Percentiles rank a stretch among this genome's conserved stretches.
Evolutionary conservation across 2,797 vertebrate genomes (phyloP).

Genomic region (Enteromius radiatus): DNA sequence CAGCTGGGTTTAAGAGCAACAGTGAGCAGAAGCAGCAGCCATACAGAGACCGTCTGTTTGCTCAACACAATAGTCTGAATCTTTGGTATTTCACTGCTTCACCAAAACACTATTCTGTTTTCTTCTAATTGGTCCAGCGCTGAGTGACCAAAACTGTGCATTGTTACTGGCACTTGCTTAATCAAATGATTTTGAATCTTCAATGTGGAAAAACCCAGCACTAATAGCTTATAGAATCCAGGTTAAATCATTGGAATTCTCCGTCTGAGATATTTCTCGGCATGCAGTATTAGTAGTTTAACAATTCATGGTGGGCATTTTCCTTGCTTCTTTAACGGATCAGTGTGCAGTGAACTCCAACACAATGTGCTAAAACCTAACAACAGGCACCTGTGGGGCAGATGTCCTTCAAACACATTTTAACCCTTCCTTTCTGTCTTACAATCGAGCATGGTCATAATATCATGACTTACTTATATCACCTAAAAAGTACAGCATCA

Average conservation of each 20-base stretch:
- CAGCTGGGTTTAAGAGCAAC: constrained; percentile 13
- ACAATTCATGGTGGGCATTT: background rate
- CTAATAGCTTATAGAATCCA: background rate
- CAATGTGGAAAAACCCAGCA: constrained; percentile 12
- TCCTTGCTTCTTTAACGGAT: background rate
- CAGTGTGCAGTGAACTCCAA: background rate
- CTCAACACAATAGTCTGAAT: constrained; percentile 38
- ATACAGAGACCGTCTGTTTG: constrained; percentile 37
- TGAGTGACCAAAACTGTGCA: constrained; percentile 33
- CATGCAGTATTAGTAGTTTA: constrained; percentile 7
- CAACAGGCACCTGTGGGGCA: constrained; percentile 37
- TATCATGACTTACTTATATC: background rate
- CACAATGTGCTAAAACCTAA: constrained; percentile 4
- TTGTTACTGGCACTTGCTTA: constrained; percentile 20
- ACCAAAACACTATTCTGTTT: constrained; percentile 38
- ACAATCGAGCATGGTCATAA: background rate
- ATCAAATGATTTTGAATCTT: constrained; percentile 22
- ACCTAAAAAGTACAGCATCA: no score
- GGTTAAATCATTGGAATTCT: constrained; percentile 13
- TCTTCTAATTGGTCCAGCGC: constrained; percentile 21
- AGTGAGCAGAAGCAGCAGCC: constrained; percentile 22
- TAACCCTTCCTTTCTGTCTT: background rate
- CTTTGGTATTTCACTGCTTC: constrained; percentile 45
- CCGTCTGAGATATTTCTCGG: constrained; percentile 11
- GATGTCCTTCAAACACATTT: constrained; percentile 14